Evolutionary conservation across 2,797 vertebrate genomes (phyloP).

Genomic region (Ambastaia sidthimunki): DNA sequence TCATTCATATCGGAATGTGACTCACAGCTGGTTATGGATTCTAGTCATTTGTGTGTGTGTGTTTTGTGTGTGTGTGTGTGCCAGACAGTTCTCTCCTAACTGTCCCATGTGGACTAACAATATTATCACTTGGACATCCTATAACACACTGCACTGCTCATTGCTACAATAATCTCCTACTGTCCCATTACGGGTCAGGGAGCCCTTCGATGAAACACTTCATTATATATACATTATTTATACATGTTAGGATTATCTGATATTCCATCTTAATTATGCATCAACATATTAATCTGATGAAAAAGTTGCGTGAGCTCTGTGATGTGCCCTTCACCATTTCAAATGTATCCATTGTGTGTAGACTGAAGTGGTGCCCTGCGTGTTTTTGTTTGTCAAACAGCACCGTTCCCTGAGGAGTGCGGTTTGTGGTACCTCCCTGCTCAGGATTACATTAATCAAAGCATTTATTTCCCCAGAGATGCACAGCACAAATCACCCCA

Average conservation of each 20-base stretch:
- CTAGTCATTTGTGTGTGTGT: background rate
- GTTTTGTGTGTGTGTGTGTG: slow-evolving; percentile 5
- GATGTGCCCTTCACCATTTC: slow-evolving; percentile 45
- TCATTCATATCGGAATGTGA: slow-evolving; percentile 21
- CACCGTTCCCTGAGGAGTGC: slow-evolving; percentile 83
- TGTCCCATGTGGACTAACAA: slow-evolving; percentile 33
- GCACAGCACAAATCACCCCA: slow-evolving; percentile 90
- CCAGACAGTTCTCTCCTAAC: background rate
- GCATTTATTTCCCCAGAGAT: slow-evolving; percentile 97
- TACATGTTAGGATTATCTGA: slow-evolving; percentile 30
- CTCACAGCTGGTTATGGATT: background rate
- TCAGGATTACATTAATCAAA: slow-evolving; percentile 99
- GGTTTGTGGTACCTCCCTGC: slow-evolving; percentile 85
- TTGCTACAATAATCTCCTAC: slow-evolving; percentile 3
- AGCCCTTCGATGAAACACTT: slow-evolving; percentile 10
- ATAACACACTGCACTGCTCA: slow-evolving; percentile 18
- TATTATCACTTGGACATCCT: slow-evolving; percentile 7
- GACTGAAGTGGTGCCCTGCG: slow-evolving; percentile 73
- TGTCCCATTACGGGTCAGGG: slow-evolving; percentile 9
- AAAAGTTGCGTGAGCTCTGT: slow-evolving; percentile 27
- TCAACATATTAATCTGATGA: slow-evolving; percentile 29
- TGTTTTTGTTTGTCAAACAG: slow-evolving; percentile 98
- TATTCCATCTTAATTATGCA: slow-evolving; percentile 41
- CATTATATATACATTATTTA: slow-evolving; percentile 33
- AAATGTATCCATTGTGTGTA: slow-evolving; percentile 49